Evolutionary conservation across 1,140 invertebrate genomes (phyloP).

Genomic region (Drosophila mauritiana): DNA sequence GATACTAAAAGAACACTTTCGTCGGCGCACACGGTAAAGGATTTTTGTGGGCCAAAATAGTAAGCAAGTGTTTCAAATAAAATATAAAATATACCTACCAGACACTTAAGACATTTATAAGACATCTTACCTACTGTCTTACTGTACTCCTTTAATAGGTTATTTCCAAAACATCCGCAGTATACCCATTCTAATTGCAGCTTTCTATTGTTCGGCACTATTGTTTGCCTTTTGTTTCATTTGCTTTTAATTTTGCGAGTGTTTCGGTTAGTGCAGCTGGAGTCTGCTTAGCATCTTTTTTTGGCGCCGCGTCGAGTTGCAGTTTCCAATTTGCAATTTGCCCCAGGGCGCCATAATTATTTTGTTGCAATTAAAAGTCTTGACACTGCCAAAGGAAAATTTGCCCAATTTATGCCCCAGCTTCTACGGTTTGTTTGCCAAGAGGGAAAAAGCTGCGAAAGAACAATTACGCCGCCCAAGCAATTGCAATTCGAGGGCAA

Average conservation of each 20-base stretch:
- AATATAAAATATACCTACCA: too few relatives aligned
- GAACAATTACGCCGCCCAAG: conserved; percentile 6
- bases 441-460: not conserved
- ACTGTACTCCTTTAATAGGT: not conserved
- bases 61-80: not conserved
- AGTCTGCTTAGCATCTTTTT: conserved; percentile 54
- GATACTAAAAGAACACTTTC: conserved; percentile 16
- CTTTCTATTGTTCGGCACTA: conserved; percentile 34
- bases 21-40: too few relatives aligned
- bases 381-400: conserved; percentile 58
- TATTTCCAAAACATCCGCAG: conserved; percentile 18
- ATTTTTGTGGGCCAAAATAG: too few relatives aligned
- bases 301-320: conserved; percentile 39
- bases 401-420: conserved; percentile 39
- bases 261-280: conserved; percentile 67
- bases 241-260: conserved; percentile 73
- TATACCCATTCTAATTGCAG: conserved; percentile 1
- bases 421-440: conserved; percentile 32
- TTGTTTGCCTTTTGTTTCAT: conserved; percentile 73
- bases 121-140: not conserved
- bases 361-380: conserved; percentile 82
- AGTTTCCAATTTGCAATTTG: conserved; percentile 74
- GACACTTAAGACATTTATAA: not conserved
- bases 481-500: conserved; percentile 10
- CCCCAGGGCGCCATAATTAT: conserved; percentile 77